phyloP scores from a whole-genome alignment of 2,113 vertebrate genomes.

The Tinamus guttatus region DNA sequence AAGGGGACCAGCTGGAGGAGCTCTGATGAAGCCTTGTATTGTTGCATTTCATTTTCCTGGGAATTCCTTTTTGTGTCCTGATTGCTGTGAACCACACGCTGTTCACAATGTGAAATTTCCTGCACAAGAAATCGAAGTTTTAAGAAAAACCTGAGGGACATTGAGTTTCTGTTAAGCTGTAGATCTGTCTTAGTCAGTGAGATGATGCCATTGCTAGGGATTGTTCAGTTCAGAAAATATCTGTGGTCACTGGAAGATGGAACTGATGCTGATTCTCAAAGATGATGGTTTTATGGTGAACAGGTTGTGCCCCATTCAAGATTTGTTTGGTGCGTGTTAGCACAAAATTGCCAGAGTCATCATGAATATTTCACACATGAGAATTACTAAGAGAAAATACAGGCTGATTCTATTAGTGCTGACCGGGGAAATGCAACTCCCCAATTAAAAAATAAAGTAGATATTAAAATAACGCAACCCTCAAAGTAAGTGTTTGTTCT shows the following conservation, averaged over 20 bases:
- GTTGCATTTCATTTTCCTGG: neutral
- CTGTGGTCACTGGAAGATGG: neutral
- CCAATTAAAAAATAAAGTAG: neutral
- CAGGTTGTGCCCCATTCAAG: neutral
- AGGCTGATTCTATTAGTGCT: neutral
- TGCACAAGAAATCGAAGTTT: neutral
- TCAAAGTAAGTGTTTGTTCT: slow-evolving; percentile 33
- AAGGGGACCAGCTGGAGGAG: neutral
- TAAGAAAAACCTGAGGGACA: neutral
- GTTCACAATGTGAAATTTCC: neutral
- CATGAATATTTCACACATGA: neutral
- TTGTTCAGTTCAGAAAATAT: neutral
- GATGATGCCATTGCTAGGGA: neutral
- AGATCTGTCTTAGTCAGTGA: neutral
- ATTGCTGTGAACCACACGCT: neutral
- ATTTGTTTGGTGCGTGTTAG: neutral
- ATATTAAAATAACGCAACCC: slow-evolving; percentile 10
- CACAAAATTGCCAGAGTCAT: neutral
- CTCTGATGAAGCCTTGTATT: rapidly evolving
- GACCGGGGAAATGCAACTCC: neutral
- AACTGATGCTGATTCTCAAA: neutral
- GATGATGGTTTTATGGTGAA: neutral
- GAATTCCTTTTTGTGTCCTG: neutral
- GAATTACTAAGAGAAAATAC: neutral
- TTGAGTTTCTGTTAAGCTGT: neutral